Evolutionary conservation across 2,888 invertebrate genomes (phyloP), one percentile per base, ranked within the genome.

Genomic region (Pherbina coryleti): DNA sequence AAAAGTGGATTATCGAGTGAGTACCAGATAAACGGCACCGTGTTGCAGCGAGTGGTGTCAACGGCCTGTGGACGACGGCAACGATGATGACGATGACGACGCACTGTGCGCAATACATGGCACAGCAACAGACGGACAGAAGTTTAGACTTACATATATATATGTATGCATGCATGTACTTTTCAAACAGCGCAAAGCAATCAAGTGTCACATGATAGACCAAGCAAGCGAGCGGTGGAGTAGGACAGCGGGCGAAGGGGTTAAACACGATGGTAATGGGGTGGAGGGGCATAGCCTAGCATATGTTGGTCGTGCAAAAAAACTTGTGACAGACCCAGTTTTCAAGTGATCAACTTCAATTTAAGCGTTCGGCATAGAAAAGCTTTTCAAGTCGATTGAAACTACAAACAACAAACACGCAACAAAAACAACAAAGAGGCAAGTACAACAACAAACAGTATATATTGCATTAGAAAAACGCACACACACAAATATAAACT

Each of bases 1-100:
- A 70, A 53, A 71, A 71, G 71, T 71, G 71, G 55, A 71, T 71
- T 71, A 71, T 67, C 71, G 71, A 71, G 71, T 55, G 71, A 57
- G 55, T 34, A 71, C 53, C 71, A 55, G 71, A 71, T 71, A 34
- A 71, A 31, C 71, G 71, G 53, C 70, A 53, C 28, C n/a, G n/a
- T 25, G 64, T 31, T 34, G 64, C 64, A 34, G 19, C 64, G 14
- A n/a, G 19, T 44, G 53, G 53, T 71, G 71, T 71, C 55, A 71
- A 71, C 71, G 71, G 71, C 53, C 71, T 70, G 55, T 34, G 55
- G 71, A 71, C 34, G 55, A 28, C 66, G 17, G n/a, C 66, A 11
- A 22, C 19, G 34, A 34, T 34, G 28, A 64, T 5, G 3, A 22
- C 60, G 25, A 19, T 60, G 25, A 62, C 62, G 62, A 28, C 28